phyloP scores from a whole-genome alignment of 1,140 invertebrate species.

The Drosophila bifasciata region DNA sequence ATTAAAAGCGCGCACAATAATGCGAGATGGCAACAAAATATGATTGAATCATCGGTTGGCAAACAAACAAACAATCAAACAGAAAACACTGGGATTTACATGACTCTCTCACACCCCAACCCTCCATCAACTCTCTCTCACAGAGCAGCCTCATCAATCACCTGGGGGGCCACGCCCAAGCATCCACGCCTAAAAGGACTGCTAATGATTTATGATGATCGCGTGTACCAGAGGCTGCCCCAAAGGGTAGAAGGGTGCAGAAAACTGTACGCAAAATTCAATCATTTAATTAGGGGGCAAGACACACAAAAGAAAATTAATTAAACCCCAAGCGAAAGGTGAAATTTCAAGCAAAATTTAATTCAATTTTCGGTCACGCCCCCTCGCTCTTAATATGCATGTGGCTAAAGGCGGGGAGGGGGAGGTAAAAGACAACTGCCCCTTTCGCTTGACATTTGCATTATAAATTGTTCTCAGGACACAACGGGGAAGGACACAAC shows the following conservation, averaged over 20 bases:
- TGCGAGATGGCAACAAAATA: constrained; percentile 4
- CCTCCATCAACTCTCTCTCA: no score
- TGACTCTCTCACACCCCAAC: constrained; percentile 57
- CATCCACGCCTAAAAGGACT: constrained; percentile 50
- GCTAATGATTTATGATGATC: constrained; percentile 75
- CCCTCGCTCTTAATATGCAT: background rate
- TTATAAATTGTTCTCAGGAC: constrained; percentile 75
- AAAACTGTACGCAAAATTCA: constrained; percentile 70
- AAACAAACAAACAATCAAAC: constrained; percentile 11
- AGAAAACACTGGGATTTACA: constrained; percentile 31
- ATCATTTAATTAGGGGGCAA: constrained; percentile 77
- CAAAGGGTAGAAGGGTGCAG: constrained; percentile 32
- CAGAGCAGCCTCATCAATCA: constrained; percentile 75
- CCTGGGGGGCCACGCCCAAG: constrained; percentile 47
- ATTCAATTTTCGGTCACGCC: constrained; percentile 73
- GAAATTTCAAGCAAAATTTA: constrained; percentile 68
- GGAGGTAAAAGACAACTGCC: constrained; percentile 39
- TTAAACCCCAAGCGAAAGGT: constrained; percentile 69
- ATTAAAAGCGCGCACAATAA: constrained; percentile 24
- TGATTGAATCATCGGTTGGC: constrained; percentile 26
- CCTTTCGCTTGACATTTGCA: constrained; percentile 68
- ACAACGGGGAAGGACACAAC: constrained; percentile 42
- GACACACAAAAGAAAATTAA: constrained; percentile 80
- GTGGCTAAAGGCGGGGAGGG: no score
- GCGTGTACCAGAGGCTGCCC: no score